Percentiles rank a stretch among this genome's conserved stretches.
Conservation (phyloP, 2,888 invertebrate genomes). For the Yponomeuta sedellus region DNA sequence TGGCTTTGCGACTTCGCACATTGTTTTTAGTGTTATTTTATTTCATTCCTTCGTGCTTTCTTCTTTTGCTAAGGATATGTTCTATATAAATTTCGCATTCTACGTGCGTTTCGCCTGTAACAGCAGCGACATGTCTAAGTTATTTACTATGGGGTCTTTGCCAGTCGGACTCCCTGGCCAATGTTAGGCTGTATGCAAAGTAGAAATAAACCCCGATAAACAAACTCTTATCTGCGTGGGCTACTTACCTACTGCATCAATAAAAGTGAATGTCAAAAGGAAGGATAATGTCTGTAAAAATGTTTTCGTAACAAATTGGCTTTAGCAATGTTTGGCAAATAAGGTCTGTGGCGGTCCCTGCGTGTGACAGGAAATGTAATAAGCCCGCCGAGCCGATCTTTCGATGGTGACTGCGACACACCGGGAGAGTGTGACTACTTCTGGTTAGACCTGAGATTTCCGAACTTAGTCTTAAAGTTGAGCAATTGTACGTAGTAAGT, state of each 20-base stretch:
- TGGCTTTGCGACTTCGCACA: slow-evolving; percentile 7
- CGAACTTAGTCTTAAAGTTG: no score
- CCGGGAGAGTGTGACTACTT: no score
- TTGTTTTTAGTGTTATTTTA: not conserved
- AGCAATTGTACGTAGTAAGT: no score
- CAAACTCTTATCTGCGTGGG: not conserved
- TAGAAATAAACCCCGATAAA: not conserved
- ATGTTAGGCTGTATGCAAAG: not conserved
- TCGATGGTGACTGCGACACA: not conserved
- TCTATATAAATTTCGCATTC: no score
- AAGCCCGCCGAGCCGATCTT: slow-evolving; percentile 42
- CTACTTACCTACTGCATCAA: not conserved
- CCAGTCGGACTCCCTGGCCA: no score
- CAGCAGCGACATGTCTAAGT: no score
- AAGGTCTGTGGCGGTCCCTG: slow-evolving; percentile 51
- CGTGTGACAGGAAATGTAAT: slow-evolving; percentile 69
- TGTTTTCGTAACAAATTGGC: slow-evolving; percentile 63
- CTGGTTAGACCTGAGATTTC: no score
- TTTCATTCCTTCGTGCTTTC: not conserved
- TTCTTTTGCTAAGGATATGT: not conserved
- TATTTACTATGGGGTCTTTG: no score
- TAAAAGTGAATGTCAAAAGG: slow-evolving; percentile 39
- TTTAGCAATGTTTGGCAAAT: slow-evolving; percentile 62
- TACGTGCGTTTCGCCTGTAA: no score
- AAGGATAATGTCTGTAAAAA: slow-evolving; percentile 57